Evolutionary conservation across 2,797 vertebrate species (phyloP).

Genomic region (Basileuterus tristriatus): DNA sequence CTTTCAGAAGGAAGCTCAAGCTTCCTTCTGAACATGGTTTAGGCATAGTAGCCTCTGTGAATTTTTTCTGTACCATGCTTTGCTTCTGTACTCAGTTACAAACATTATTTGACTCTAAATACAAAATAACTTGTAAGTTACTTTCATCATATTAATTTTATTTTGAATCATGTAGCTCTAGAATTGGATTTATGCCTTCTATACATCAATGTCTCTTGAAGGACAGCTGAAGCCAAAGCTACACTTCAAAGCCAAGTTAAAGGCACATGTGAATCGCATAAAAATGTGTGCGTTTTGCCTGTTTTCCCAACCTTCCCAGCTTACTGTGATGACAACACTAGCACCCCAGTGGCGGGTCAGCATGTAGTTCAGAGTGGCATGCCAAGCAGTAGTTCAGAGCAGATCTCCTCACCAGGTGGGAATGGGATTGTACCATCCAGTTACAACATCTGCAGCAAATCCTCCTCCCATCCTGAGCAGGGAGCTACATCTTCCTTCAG

Average conservation of each 20-base stretch:
- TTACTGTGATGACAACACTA: not conserved
- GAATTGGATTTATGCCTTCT: not conserved
- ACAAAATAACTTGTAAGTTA: not conserved
- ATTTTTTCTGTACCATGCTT: not conserved
- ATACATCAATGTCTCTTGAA: not conserved
- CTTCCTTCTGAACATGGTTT: not conserved
- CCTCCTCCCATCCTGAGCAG: not conserved
- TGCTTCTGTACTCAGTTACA: not conserved
- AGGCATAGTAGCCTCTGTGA: not conserved
- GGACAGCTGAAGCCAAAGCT: not conserved
- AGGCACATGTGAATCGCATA: not conserved
- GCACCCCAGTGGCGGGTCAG: not conserved
- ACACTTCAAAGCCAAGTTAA: not conserved
- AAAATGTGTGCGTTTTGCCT: not conserved
- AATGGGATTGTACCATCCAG: fast-evolving
- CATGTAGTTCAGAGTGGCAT: not conserved
- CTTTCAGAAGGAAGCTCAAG: not conserved
- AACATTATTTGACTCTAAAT: not conserved
- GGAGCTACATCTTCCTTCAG: not conserved
- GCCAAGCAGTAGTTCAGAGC: not conserved
- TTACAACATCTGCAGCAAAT: not conserved
- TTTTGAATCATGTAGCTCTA: not conserved
- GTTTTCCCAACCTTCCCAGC: not conserved
- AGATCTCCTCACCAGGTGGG: not conserved
- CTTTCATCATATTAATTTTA: not conserved